Percentiles rank a stretch among this genome's conserved stretches.
Conservation (phyloP, 2,888 invertebrate genomes). For the Chloroclystis v-ata region DNA sequence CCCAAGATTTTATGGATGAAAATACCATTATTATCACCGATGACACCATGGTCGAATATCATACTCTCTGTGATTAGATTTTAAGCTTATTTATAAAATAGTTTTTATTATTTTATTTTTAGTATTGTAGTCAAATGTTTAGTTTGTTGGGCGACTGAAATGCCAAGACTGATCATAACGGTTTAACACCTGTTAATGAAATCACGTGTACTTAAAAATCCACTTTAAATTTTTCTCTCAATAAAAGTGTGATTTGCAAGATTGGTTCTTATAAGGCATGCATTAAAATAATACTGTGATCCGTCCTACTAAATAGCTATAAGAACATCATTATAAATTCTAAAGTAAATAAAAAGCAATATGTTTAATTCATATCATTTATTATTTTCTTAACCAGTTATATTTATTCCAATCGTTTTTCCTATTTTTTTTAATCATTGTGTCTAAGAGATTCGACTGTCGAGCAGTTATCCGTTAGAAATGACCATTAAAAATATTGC, state of each 20-base stretch:
- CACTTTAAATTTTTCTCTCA: no score
- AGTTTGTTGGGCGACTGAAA: background rate
- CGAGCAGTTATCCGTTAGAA: constrained; percentile 69
- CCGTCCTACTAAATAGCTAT: constrained; percentile 31
- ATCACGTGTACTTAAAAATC: no score
- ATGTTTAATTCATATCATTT: constrained; percentile 69
- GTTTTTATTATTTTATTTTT: constrained; percentile 1
- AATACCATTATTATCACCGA: constrained; percentile 61
- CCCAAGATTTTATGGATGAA: constrained; percentile 60
- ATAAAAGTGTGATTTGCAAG: background rate
- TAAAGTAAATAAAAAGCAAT: constrained; percentile 26
- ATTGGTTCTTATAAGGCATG: no score
- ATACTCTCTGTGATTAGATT: constrained; percentile 57
- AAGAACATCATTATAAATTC: constrained; percentile 10
- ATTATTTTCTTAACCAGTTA: constrained; percentile 78
- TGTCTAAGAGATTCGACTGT: constrained; percentile 75
- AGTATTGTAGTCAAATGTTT: constrained; percentile 12
- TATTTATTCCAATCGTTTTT: constrained; percentile 74
- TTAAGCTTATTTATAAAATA: constrained; percentile 9
- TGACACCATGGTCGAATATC: constrained; percentile 63
- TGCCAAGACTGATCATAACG: constrained; percentile 9
- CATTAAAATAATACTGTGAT: constrained; percentile 17
- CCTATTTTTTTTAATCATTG: constrained; percentile 75
- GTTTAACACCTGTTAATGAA: background rate
- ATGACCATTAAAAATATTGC: constrained; percentile 74